Percentiles rank a stretch among this genome's conserved stretches.
phyloP scores from a whole-genome alignment of 92 coral and sea anemone genomes.

The Siderastrea siderea region DNA sequence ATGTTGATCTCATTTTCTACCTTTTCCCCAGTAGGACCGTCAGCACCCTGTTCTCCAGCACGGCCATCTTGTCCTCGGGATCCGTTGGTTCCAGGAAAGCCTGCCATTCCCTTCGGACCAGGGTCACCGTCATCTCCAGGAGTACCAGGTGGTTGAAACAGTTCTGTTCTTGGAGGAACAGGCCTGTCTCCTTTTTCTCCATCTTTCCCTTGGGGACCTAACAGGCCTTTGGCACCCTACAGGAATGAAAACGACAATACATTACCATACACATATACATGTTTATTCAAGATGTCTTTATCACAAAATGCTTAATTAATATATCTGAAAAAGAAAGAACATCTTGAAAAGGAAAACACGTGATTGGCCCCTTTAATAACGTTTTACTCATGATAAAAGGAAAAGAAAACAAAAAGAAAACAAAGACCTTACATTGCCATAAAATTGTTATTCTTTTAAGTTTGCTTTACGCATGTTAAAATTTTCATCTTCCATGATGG shows the following conservation, averaged over 20 bases:
- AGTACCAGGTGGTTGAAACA: slow-evolving; percentile 37
- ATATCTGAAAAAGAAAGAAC: too few relatives aligned
- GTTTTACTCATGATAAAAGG: too few relatives aligned
- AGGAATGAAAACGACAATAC: background rate
- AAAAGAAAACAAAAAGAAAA: too few relatives aligned
- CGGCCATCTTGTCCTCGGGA: slow-evolving; percentile 50
- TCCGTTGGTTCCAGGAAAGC: slow-evolving; percentile 48
- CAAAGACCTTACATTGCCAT: too few relatives aligned
- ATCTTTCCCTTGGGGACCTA: background rate
- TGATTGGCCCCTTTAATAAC: too few relatives aligned
- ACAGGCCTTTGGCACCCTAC: slow-evolving; percentile 34
- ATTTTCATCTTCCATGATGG: too few relatives aligned
- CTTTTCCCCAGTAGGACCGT: slow-evolving; percentile 30
- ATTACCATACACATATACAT: background rate
- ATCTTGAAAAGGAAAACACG: too few relatives aligned
- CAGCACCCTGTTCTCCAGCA: slow-evolving; percentile 44
- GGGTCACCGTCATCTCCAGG: slow-evolving; percentile 44
- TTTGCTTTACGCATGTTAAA: too few relatives aligned
- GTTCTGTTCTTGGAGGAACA: slow-evolving; percentile 6
- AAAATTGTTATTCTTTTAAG: too few relatives aligned
- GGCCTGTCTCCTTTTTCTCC: slow-evolving; percentile 49
- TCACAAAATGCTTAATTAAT: too few relatives aligned
- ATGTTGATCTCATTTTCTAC: slow-evolving; percentile 17
- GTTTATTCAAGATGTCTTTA: too few relatives aligned
- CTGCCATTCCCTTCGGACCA: slow-evolving; percentile 45